Evolutionary conservation across 1,140 invertebrate species (phyloP), one percentile per base, ranked within the genome.

Genomic region (Tetramorium simillimum): DNA sequence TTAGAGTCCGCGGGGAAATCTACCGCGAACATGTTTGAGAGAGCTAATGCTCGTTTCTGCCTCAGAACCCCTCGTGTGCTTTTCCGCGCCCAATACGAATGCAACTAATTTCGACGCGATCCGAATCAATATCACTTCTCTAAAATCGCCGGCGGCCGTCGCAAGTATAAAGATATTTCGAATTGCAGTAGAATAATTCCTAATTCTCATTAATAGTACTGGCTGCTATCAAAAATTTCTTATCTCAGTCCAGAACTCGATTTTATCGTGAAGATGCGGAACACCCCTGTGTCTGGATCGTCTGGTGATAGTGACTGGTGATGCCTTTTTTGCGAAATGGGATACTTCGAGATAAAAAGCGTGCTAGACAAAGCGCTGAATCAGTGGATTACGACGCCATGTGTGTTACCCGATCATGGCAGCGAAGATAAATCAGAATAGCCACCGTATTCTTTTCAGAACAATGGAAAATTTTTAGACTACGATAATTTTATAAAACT

Each of bases 1-100:
- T 95, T 94, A 93, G 89, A 91, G 92, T 92, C 94, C 93, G 28
- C 84, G 69, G 94, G 94, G 94, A 95, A 95, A 95, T 95, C 93
- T 93, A 93, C 49, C 76, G 51, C 75, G 90, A 86, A 94, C 91
- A 93, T 91, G 93, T 63, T 40, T 84, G 76, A 51, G 84, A 77
- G 84, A 77, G 84, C 76, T 86, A 89, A 86, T 80, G 81, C 73
- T 82, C 60, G 69, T 49, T 40, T 56, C 80, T 84, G 51, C 65
- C 65, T 49, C 49, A 46, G 60, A 78, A 91, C 67, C 75, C 69
- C 78, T 46, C 58, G 53, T 72, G 21, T 67, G 73, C 75, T 76
- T 90, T 86, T 90, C 63, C 80, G 63, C 86, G 62, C 51, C 56
- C 86, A 37, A 49, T 53, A 51, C 40, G 21, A 80, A 40, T 62